Evolutionary conservation across 2,888 invertebrate genomes (phyloP), one percentile per base, ranked within the genome.

Genomic region (Chymomyza caudatula): DNA sequence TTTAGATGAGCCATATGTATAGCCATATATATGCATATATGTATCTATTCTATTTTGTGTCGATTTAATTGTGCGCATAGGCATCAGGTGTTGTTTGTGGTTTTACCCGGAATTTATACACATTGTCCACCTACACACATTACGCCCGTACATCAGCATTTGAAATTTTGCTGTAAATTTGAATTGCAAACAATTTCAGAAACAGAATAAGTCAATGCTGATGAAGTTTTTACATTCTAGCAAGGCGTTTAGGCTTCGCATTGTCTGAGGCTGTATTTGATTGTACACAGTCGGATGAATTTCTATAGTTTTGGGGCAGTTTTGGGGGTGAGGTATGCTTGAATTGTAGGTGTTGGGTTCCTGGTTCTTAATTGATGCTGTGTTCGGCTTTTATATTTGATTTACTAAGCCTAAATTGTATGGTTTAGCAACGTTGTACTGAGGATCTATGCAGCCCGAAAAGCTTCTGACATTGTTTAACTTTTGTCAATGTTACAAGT

Each of bases 1-100:
- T n/a, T n/a, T n/a, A n/a, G n/a, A n/a, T n/a, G n/a, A n/a, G n/a
- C n/a, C n/a, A n/a, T n/a, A n/a, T n/a, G n/a, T n/a, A n/a, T n/a
- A n/a, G n/a, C n/a, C 29, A 29, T 8, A 29, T 11, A 11, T 37
- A 37, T 11, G 5, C 29, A 11, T 37, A 37, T 37, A 37, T 11
- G 11, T 37, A 37, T 11, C 29, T 37, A 37, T 37, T 37, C 11
- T 11, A 13, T 37, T 11, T 37, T 37, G 29, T 73, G 64, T 65
- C 69, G 20, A 56, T 47, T 60, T 11, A 25, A 49, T 42, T 23
- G 25, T 23, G 44, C 22, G 22, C 20, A 47, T 17, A 47, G 47
- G n/a, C 47, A 47, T 13, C 19, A 47, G 47, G 8, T 19, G 19
- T 17, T 47, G 47, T 47, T 6, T 47, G 47, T 47, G 47, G 47